Percentiles rank a stretch among this genome's conserved stretches.
Conservation (phyloP, 2,888 invertebrate species). For the Dyspetes luteomarginatus region DNA sequence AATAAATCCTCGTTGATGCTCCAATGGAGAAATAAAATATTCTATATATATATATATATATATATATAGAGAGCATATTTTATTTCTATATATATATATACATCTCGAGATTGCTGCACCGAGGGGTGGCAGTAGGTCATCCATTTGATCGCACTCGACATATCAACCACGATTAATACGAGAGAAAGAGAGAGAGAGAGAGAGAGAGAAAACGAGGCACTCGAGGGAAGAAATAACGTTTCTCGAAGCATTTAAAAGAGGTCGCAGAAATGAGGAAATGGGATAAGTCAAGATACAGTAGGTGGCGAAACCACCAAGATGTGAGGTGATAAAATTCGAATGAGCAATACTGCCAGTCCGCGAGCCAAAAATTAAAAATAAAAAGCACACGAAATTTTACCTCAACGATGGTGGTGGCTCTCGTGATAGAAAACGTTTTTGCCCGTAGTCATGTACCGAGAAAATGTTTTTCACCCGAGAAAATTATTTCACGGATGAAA, state of each 20-base stretch:
- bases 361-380: slow-evolving; percentile 41
- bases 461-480: slow-evolving; percentile 58
- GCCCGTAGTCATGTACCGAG: slow-evolving; percentile 11
- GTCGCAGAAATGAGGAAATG: background rate
- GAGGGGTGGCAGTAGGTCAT: background rate
- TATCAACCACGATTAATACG: slow-evolving; percentile 23
- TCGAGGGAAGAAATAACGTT: background rate
- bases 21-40: background rate
- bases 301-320: slow-evolving; percentile 25
- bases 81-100: background rate
- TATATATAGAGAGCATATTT: background rate
- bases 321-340: slow-evolving; percentile 61
- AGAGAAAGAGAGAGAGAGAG: slow-evolving; percentile 2
- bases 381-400: slow-evolving; percentile 35
- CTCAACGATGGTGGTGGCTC: slow-evolving; percentile 30
- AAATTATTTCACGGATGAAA: slow-evolving; percentile 65
- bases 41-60: background rate
- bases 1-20: background rate
- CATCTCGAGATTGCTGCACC: background rate
- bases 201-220: background rate
- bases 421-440: slow-evolving; percentile 33
- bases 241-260: too few species aligned
- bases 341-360: slow-evolving; percentile 35
- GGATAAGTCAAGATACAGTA: background rate
- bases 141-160: slow-evolving; percentile 13